These are phyloP conservation scores for Harmothoe impar DNA, from an alignment of 2,888 invertebrate species.

Conservation along the genomic window DNA sequence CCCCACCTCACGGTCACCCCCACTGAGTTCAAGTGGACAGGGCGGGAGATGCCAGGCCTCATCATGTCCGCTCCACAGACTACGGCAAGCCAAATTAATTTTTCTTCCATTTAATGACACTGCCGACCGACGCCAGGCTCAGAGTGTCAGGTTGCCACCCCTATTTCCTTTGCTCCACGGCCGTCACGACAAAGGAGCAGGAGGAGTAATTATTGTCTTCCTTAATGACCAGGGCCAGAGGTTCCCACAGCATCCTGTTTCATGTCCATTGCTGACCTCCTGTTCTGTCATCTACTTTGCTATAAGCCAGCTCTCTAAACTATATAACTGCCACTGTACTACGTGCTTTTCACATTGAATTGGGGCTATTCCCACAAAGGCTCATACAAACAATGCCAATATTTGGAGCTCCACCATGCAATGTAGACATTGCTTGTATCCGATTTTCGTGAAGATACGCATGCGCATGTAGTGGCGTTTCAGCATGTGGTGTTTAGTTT, in stretches of 20 bases:
- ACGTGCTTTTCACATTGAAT: too few species aligned
- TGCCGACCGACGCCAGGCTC: not conserved
- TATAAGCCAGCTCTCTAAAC: too few species aligned
- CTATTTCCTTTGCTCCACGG: constrained; percentile 8
- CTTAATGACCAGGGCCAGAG: not conserved
- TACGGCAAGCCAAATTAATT: constrained; percentile 42
- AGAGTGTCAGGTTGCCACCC: constrained; percentile 32
- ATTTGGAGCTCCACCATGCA: too few species aligned
- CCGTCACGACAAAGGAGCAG: not conserved
- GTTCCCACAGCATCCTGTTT: constrained; percentile 2
- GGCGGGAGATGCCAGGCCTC: not conserved
- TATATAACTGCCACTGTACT: too few species aligned
- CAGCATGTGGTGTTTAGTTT: too few species aligned
- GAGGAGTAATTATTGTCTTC: constrained; percentile 37
- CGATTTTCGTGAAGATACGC: too few species aligned
- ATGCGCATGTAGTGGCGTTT: too few species aligned
- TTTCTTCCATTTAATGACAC: constrained; percentile 27
- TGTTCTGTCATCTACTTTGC: too few species aligned
- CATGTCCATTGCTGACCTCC: not conserved
- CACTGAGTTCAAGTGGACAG: constrained; percentile 2
- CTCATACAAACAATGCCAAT: too few species aligned
- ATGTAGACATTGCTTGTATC: too few species aligned
- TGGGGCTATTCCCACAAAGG: too few species aligned
- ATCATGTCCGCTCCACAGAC: not conserved
- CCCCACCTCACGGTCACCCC: not conserved